These are phyloP conservation scores for Brachypteracias leptosomus DNA, from an alignment of 2,113 vertebrate species.

Conservation along the genomic window DNA sequence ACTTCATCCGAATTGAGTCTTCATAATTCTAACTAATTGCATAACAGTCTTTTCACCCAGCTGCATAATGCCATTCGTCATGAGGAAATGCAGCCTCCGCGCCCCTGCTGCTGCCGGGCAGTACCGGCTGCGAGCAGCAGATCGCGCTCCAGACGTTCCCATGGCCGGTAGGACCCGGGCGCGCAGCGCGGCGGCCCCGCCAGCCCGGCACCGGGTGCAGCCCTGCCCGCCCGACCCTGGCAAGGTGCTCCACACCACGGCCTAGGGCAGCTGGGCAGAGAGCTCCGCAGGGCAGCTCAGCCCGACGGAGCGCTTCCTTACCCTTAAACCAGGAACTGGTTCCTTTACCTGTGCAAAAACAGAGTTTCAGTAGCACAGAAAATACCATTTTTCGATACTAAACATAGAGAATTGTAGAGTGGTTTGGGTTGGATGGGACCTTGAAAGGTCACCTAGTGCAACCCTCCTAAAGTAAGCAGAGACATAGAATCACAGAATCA, in stretches of 20 bases:
- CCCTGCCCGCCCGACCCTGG: neutral
- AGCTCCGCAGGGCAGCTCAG: neutral
- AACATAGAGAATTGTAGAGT: neutral
- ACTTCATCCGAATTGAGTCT: neutral
- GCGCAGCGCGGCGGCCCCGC: neutral
- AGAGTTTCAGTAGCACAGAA: rapidly evolving
- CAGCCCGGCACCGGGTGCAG: too few species aligned
- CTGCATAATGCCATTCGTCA: neutral
- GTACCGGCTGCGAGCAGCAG: conserved; percentile 60
- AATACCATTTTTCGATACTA: rapidly evolving
- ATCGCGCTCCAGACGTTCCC: conserved; percentile 67
- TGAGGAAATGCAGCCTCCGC: neutral
- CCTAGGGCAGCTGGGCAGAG: neutral
- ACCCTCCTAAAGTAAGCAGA: neutral
- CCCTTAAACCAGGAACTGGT: rapidly evolving
- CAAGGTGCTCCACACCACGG: neutral
- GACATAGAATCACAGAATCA: neutral
- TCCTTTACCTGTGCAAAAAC: rapidly evolving
- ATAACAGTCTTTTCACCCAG: neutral
- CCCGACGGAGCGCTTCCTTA: neutral
- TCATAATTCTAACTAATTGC: neutral
- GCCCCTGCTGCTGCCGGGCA: neutral
- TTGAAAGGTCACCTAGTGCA: neutral
- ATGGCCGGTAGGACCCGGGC: neutral
- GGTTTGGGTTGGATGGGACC: neutral